Evolutionary conservation across 35 echinoderm and acorn worm species (phyloP).

Genomic region (Hemicentrotus pulcherrimus): DNA sequence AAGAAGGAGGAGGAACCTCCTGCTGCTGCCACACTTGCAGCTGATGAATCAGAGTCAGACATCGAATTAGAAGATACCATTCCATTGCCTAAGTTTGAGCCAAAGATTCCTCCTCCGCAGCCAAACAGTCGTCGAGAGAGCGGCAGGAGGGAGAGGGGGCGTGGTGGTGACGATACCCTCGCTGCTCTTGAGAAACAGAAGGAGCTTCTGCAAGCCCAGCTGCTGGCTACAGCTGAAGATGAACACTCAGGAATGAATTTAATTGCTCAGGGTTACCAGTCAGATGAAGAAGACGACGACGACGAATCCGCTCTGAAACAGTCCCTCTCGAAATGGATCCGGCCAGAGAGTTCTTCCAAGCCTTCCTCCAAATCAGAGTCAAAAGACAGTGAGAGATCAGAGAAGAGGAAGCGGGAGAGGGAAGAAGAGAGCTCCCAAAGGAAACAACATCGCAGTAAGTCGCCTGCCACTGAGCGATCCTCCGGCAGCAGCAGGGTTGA

Average conservation of each 20-base stretch:
- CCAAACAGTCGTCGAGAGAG: neutral
- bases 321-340: neutral
- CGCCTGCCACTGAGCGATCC: constrained; percentile 8
- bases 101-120: constrained; percentile 3
- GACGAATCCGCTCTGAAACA: neutral
- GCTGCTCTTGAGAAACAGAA: constrained; percentile 98
- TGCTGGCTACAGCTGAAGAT: constrained; percentile 62
- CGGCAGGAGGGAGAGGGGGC: constrained; percentile 28
- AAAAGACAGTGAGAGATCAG: constrained; percentile 59
- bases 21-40: constrained; percentile 23
- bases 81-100: constrained; percentile 48
- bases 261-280: constrained; percentile 33
- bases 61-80: constrained; percentile 16
- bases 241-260: constrained; percentile 50
- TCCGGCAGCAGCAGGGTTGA: neutral
- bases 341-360: neutral
- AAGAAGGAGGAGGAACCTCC: constrained; percentile 50
- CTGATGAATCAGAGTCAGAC: constrained; percentile 49
- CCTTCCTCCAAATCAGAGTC: constrained; percentile 36
- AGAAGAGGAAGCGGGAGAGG: constrained; percentile 40
- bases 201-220: constrained; percentile 74
- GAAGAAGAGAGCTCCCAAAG: constrained; percentile 47
- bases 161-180: constrained; percentile 31
- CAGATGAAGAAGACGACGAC: constrained; percentile 62
- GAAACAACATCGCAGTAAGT: constrained; percentile 35